Percentiles rank a stretch among this genome's conserved stretches.
Conservation (phyloP, 2,113 vertebrate species). For the Sisor rabdophorus region DNA sequence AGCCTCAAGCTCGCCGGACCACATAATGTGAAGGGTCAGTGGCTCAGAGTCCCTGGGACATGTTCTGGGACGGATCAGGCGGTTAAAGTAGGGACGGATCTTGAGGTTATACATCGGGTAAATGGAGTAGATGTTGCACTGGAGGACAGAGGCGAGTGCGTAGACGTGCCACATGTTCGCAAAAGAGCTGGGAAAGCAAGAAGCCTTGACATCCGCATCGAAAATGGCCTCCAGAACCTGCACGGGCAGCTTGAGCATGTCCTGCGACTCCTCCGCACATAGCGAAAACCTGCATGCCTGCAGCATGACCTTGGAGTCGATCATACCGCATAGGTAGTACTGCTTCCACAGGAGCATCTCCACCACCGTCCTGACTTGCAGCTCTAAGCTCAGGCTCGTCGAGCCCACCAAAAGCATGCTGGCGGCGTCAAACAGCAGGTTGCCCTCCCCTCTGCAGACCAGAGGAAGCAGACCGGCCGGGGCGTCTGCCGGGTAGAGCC, state of each 20-base stretch:
- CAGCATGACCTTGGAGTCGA: conserved; percentile 95
- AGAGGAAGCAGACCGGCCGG: conserved; percentile 82
- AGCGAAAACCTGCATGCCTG: conserved; percentile 90
- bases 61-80: conserved; percentile 82
- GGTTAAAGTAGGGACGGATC: conserved; percentile 91
- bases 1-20: conserved; percentile 82
- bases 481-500: conserved; percentile 85
- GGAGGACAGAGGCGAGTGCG: conserved; percentile 83
- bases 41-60: conserved; percentile 58
- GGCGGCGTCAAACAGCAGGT: conserved; percentile 85
- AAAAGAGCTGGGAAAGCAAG: conserved; percentile 87
- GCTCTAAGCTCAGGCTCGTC: conserved; percentile 81
- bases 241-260: conserved; percentile 83
- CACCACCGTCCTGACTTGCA: conserved; percentile 88
- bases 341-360: conserved; percentile 91
- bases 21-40: conserved; percentile 87
- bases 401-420: conserved; percentile 84
- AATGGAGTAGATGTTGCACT: conserved; percentile 89
- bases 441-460: conserved; percentile 82
- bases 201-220: conserved; percentile 90
- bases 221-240: conserved; percentile 90
- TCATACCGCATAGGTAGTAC: conserved; percentile 93
- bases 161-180: conserved; percentile 97
- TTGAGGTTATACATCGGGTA: conserved; percentile 95
- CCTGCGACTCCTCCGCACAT: conserved; percentile 85